Base-by-base conservation (phyloP, 2,113 vertebrate genomes). In the Apaloderma vittatum region DNA sequence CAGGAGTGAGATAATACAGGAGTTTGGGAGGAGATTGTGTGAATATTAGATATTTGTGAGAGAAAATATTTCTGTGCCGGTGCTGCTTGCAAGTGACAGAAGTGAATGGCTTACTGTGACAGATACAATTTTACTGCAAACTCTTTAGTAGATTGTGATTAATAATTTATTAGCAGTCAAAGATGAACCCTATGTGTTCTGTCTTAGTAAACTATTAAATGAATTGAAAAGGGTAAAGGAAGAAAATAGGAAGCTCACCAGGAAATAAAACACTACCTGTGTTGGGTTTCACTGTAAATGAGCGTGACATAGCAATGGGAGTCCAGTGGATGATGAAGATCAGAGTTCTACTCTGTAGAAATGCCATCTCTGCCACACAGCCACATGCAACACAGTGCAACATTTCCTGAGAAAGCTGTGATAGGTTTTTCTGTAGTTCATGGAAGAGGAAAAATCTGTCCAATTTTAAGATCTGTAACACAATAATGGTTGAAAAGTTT, bases 51-150 rank as follows among this genome's bases (percentile, higher is more conserved):
- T 70, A 61, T 54, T 61, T 86, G 27, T 8, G 32, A 79, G 40
- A 79, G 7, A 82, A 93, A 88, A 65, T 75, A 75, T 67, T 94
- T 85, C 48, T 63, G 8, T 78, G 75, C 61, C 48, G 34, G 48
- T 51, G 30, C 30, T 76, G 30, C 61, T 67, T 76, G 49, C 32
- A 86, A 30, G 12, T 36, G 40, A 65, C 22, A 67, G 51, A 71
- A 58, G 6, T 27, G 8, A 32, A 40, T 14, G 32, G n/a, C 3
- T 91, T 77, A 62, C 27, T 59, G 40, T 73, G 30, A 71, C 19
- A 68, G 27, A 26, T 21, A 34, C 1, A 46, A 8, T 59, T 86
- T 87, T 62, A 4, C 17, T 86, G 89, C 34, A 59, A 55, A 43
- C 30, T 74, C 2, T 72, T 78, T 72, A 15, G 11, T 78, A 52